Base-by-base conservation (phyloP, 2,113 vertebrate species). In the Channa argus region DNA sequence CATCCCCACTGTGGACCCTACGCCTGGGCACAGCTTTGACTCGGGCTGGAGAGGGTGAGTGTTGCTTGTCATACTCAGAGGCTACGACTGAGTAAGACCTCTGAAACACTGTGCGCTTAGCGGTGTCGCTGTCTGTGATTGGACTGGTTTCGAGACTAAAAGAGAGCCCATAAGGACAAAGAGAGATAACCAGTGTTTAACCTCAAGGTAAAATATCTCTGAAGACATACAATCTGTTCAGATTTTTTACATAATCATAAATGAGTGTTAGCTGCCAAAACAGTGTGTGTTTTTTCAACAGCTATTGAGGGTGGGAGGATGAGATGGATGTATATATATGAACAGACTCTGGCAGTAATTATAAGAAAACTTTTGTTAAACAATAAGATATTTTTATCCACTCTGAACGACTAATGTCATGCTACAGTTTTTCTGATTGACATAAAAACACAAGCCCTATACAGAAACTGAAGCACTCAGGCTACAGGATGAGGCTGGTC, bases 81-180 rank as follows among this genome's bases (percentile, higher is more conserved):
- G 98, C 98, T 34, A 99, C 98, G 49, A 99, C 98, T 0, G 98
- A 99, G 46, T 99, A 99, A 0, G 98, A 99, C 69, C 98, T 95
- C 82, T 99, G 98, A 83, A 99, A 99, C 74, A 99, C 98, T 0
- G 97, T 98, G 8, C 98, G 96, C 83, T 99, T 99, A 0, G 97
- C 95, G 0, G 97, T 96, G 73, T 99, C 97, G 39, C 96, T 99
- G 80, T 99, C 98, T 74, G 96, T 98, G 88, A 99, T 99, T 3
- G 98, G 98, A 68, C 98, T 99, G 34, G 97, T 98, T 92, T 99
- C 98, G 71, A 99, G 94, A 89, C 98, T 99, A 73, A 2, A 80
- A 88, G 84, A 69, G 4, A 52, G 68, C n/a, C 65, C 2, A 52
- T 5, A 37, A 63, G n/a, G 14, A 60, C 8, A 74, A 12, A 77